Base-by-base conservation (phyloP, 2,888 invertebrate species). In the Eupelmus urozonus region DNA sequence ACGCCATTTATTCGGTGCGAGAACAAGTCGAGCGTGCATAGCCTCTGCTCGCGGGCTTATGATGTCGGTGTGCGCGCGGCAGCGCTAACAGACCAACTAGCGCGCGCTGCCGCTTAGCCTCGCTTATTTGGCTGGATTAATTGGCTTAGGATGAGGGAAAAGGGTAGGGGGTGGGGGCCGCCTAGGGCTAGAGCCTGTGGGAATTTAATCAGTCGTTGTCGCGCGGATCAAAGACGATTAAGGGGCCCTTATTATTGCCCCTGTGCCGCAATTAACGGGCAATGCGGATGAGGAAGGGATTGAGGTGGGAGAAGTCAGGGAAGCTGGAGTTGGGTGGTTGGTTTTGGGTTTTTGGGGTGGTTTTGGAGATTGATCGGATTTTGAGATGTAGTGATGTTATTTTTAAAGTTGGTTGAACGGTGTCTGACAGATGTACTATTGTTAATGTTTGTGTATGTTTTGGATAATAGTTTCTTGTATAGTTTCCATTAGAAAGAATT, bases 61-160 rank as follows among this genome's bases (percentile, higher is more conserved):
- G 53, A 53, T 20, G 53, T 11, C 20, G 45, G 2, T 13, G 45
- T 16, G 9, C 3, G 2, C 13, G 16, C 45, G 9, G 16, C 45
- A 45, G 9, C 9, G 3, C 45, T 4, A 13, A 3, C 34, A 34
- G 34, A 34, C 34, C 9, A 34, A 34, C 34, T 34, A 45, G 29
- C 29, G 20, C 20, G 18, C 53, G 53, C 60, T n/a, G 42, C 40
- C 20, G 27, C 57, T 29, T 16, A 40, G 7, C 23, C 9, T 83
- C 84, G 84, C 86, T 86, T 86, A 87, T 87, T 86, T 84, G 83
- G 82, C 78, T 81, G 83, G 84, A 88, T 89, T 88, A 88, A 89
- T 89, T 88, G 87, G 87, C 86, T 88, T 84, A 25, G 65, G n/a
- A 7, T 13, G 23, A 49, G 60, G 9, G 53, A 53, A 27, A 27